Evolutionary conservation across 2,113 vertebrate genomes (phyloP).

Genomic region (Ibidorhyncha struthersii): DNA sequence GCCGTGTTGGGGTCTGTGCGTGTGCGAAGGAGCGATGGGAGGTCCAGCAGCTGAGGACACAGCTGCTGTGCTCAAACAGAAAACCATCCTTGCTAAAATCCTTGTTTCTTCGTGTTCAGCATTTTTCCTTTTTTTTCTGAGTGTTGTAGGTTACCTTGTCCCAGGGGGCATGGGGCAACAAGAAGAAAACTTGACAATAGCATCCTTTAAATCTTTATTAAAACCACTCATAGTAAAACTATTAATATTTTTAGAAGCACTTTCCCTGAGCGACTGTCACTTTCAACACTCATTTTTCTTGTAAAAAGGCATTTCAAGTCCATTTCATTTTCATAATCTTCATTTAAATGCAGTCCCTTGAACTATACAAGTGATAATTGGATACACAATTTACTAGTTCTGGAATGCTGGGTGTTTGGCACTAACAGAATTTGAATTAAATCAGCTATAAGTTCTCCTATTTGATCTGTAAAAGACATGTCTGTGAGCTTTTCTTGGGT

Average conservation of each 20-base stretch:
- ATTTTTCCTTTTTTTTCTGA: not conserved
- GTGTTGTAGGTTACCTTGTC: not conserved
- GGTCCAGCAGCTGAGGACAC: not conserved
- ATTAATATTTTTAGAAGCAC: not conserved
- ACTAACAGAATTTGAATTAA: not conserved
- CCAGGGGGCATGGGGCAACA: too few species aligned
- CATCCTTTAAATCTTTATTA: not conserved
- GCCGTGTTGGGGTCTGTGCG: not conserved
- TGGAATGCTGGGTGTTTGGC: not conserved
- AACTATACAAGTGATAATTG: not conserved
- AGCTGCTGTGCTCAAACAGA: not conserved
- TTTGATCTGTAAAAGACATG: not conserved
- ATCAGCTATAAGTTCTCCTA: not conserved
- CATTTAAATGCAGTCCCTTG: not conserved
- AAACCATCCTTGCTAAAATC: not conserved
- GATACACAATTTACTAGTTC: not conserved
- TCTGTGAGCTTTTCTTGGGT: not conserved
- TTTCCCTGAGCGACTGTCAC: not conserved
- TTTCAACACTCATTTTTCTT: not conserved
- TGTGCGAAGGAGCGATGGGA: not conserved
- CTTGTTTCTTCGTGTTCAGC: not conserved
- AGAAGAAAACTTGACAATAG: not conserved
- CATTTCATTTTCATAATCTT: not conserved
- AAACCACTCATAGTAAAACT: not conserved
- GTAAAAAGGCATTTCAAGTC: not conserved